Evolutionary conservation across 2,797 vertebrate genomes (phyloP).

Genomic region (Buceros bicornis): DNA sequence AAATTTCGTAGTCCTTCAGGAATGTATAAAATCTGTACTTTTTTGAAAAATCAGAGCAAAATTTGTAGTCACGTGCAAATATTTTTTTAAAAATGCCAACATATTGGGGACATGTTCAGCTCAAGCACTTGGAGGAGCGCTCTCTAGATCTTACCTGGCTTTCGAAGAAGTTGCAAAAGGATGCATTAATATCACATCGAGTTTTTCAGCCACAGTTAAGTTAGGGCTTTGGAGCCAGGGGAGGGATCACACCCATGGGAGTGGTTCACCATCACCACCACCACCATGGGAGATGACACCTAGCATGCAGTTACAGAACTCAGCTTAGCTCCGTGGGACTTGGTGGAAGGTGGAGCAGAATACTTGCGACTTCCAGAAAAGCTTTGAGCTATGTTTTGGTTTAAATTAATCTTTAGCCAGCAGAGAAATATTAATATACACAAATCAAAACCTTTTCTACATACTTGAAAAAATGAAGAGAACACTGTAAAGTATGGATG

Average conservation of each 20-base stretch:
- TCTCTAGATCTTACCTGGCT: neutral
- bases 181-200: neutral
- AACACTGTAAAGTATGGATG: neutral
- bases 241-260: neutral
- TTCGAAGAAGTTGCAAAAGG: neutral
- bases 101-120: neutral
- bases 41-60: neutral
- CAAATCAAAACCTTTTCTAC: neutral
- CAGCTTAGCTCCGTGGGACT: neutral
- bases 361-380: neutral
- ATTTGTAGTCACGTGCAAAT: neutral
- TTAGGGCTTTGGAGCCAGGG: neutral
- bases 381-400: neutral
- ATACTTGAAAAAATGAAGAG: neutral
- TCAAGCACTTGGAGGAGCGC: neutral
- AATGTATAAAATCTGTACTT: neutral
- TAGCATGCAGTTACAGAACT: neutral
- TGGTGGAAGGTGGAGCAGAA: neutral
- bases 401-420: neutral
- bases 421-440: neutral
- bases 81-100: neutral
- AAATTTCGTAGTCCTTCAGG: neutral
- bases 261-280: neutral
- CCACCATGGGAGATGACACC: neutral
- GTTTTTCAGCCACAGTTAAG: neutral